A percentile compares a stretch with the other conserved stretches of the same genome.
Conservation (phyloP, 2,113 vertebrate species). For the Strix uralensis region DNA sequence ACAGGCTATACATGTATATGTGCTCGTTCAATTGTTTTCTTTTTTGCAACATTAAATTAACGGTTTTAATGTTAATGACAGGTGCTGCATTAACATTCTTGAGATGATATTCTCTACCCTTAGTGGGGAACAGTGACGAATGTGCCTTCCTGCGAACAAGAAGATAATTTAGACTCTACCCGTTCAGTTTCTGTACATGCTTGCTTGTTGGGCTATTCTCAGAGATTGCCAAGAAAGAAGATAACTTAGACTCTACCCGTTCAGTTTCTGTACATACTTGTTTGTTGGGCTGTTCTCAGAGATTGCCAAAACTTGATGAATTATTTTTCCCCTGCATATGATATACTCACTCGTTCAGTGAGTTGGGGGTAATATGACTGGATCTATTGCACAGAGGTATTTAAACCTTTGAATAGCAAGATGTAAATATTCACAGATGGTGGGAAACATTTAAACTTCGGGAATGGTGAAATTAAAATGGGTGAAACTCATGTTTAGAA, state of each 20-base stretch:
- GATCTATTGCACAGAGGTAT: neutral
- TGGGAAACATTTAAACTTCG: neutral
- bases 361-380: neutral
- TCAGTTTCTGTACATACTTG: neutral
- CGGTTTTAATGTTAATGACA: neutral
- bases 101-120: neutral
- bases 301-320: neutral
- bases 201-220: neutral
- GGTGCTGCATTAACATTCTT: neutral
- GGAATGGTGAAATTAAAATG: neutral
- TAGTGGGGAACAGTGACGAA: neutral
- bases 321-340: neutral
- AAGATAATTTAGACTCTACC: neutral
- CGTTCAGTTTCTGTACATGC: neutral
- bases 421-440: neutral
- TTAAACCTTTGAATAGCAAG: neutral
- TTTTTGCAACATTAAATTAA: neutral
- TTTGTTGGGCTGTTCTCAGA: neutral
- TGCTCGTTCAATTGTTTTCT: neutral
- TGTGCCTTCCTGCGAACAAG: neutral
- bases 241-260: neutral
- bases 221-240: neutral
- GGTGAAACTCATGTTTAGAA: neutral
- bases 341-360: neutral
- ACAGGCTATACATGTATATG: neutral